Evolutionary conservation across 1,140 invertebrate genomes (phyloP), one percentile per base, ranked within the genome.

Genomic region (Drosophila pectinifera): DNA sequence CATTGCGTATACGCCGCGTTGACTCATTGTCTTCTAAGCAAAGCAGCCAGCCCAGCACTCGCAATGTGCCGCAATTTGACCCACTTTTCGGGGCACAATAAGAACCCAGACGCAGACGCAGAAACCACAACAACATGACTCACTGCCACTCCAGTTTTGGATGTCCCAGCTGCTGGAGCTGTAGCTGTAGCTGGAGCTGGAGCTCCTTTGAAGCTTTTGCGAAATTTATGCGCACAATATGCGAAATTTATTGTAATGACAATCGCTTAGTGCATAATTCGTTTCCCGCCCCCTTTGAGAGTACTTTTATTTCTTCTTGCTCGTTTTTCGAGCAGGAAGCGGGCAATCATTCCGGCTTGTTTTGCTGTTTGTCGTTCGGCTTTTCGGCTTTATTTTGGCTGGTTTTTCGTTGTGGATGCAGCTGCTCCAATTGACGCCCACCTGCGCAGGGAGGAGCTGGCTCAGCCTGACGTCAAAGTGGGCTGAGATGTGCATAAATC

Each of bases 171-270:
- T 78, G 57, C 62, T 31, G 45, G 3, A 31, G 28, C 26, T 28
- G 26, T 28, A 28, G 7, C 26, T 28, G 26, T 0, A 28, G 26
- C 28, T 31, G 28, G 7, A 34, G 8, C 54, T 56, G 45, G 43
- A 31, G 78, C 83, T 79, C 83, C 83, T 88, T 88, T 88, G 83
- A 79, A 79, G 83, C 79, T 67, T 76, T 57, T 73, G 70, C 83
- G 65, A 79, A 88, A 86, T 88, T 86, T 86, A 86, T 86, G 83
- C 83, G 84, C 84, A 83, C 83, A 86, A 86, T 88, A 86, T 86
- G 83, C 83, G 83, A 86, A 86, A 86, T 86, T 86, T 86, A 86
- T 86, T 86, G 83, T 86, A 86, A 86, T 88, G 82, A 82, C 83
- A 86, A 82, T 61, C 83, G 83, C 83, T 86, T 86, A 86, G 83